Base-by-base conservation (phyloP, 2,797 vertebrate species). In the Chelon auratus region DNA sequence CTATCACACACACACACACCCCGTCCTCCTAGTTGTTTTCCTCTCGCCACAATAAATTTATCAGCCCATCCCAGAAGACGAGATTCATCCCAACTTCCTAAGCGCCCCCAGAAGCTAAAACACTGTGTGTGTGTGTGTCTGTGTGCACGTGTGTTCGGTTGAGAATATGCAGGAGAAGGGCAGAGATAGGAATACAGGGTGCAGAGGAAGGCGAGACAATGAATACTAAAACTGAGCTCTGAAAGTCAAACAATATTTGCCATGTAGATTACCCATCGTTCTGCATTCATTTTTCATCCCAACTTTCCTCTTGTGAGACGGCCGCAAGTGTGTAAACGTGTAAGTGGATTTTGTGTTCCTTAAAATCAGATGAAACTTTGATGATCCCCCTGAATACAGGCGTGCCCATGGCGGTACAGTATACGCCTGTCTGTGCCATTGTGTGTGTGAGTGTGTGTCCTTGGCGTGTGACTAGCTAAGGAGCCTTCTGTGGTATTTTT, bases 161-260 rank as follows among this genome's bases (percentile, higher is more conserved):
- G 50, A 68, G 65, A 62, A 45, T 26, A 77, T 59, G 42, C 67
- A 71, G 63, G 60, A 67, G 30, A 40, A 48, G 50, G 54, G 33
- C 6, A 54, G 64, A 67, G 58, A 77, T 24, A 65, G 40, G 51
- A 42, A 72, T 24, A 69, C 14, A 9, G 7, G 53, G 22, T 40
- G 63, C 50, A 22, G 14, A 17, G 18, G 26, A 62, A 37, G 50
- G n/a, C 54, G 48, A 68, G 67, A 60, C 45, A 69, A 68, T 65
- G 68, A 51, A 58, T 14, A 57, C 68, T 52, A 72, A 76, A 17
- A 22, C 26, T 48, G 40, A 45, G 53, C 65, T 87, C 33, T 80
- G 59, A 80, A 83, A 84, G 79, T 87, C 81, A 84, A 83, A 88
- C 66, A 81, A 52, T 68, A 80, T 85, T 82, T 82, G 20, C 67